These are phyloP conservation scores for Bungarus multicinctus DNA, from an alignment of 2,113 vertebrate species.

Conservation along the genomic window DNA sequence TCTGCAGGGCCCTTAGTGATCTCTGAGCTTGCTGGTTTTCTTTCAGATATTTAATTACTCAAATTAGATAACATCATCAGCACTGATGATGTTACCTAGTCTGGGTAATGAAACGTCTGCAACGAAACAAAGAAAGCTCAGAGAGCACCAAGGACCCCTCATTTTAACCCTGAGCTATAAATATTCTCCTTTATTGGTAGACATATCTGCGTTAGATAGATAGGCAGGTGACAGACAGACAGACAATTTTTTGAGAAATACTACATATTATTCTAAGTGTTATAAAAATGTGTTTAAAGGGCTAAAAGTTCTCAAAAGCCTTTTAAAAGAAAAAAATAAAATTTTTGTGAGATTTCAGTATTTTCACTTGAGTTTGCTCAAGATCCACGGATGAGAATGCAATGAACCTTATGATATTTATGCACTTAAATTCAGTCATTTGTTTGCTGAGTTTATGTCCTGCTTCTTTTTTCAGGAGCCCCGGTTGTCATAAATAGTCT, in stretches of 20 bases:
- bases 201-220: neutral
- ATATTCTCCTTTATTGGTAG: no score
- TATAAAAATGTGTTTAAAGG: neutral
- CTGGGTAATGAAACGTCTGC: no score
- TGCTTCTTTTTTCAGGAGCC: neutral
- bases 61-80: no score
- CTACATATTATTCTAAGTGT: neutral
- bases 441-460: neutral
- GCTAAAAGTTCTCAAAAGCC: neutral
- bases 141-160: no score
- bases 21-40: no score
- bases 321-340: neutral
- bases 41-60: no score
- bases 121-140: no score
- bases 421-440: neutral
- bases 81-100: no score
- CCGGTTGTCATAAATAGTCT: neutral
- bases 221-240: neutral
- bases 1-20: neutral
- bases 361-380: neutral
- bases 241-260: neutral
- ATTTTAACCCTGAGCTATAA: no score
- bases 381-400: neutral
- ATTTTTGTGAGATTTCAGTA: neutral
- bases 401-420: neutral